phyloP scores from a whole-genome alignment of 1,140 invertebrate species.

The Drosophila athabasca region DNA sequence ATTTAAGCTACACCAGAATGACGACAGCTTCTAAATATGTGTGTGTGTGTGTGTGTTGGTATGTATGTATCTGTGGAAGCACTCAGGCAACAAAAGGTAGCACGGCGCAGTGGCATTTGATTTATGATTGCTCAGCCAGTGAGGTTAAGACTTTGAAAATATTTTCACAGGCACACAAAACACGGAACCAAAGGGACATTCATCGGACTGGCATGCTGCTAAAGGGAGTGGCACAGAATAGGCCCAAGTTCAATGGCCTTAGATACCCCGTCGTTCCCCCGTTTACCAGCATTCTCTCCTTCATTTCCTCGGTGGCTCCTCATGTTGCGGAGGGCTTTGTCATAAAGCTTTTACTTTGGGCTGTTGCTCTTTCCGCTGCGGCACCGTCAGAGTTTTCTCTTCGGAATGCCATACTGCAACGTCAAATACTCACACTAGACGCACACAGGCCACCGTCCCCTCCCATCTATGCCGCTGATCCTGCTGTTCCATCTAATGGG shows the following conservation, averaged over 20 bases:
- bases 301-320: conserved; percentile 9
- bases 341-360: conserved; percentile 73
- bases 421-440: conserved; percentile 15
- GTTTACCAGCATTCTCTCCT: not conserved
- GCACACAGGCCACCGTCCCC: not conserved
- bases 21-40: conserved; percentile 48
- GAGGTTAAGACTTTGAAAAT: conserved; percentile 81
- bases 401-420: conserved; percentile 60
- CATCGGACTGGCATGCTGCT: conserved; percentile 34
- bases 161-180: conserved; percentile 76
- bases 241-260: conserved; percentile 50
- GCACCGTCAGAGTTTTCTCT: conserved; percentile 17
- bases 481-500: conserved; percentile 76
- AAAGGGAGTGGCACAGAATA: conserved; percentile 10
- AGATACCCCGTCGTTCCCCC: not conserved
- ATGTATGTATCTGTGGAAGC: conserved; percentile 42
- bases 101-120: conserved; percentile 70
- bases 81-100: conserved; percentile 80
- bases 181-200: conserved; percentile 40
- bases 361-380: conserved; percentile 14
- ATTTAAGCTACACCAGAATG: conserved; percentile 75
- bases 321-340: conserved; percentile 41
- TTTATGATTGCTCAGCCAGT: conserved; percentile 79
- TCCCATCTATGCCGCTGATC: conserved; percentile 39
- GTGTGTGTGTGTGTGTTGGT: conserved; percentile 18